Conservation (phyloP, 2,797 vertebrate genomes). For the Philypnodon macrostomus region DNA sequence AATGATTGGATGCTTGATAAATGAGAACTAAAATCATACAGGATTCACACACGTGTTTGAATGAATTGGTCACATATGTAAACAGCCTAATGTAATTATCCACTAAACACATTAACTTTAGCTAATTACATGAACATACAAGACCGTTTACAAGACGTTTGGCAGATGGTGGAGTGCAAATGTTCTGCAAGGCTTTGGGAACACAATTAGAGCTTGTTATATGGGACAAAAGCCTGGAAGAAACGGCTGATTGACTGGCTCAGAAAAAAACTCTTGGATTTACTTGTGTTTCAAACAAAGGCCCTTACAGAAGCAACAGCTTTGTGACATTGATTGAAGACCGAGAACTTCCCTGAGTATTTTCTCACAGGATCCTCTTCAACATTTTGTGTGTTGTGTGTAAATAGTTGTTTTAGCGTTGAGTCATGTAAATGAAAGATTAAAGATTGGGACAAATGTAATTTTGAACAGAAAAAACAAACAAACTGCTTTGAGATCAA, state of each 20-base stretch:
- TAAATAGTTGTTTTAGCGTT: no score
- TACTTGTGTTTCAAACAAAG: constrained; percentile 35
- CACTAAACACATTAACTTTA: constrained; percentile 4
- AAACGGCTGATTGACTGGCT: constrained; percentile 17
- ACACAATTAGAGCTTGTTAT: constrained; percentile 32
- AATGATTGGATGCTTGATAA: neutral
- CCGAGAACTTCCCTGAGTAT: neutral
- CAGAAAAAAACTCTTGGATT: constrained; percentile 25
- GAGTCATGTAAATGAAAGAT: no score
- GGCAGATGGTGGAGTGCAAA: constrained; percentile 16
- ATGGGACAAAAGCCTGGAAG: constrained; percentile 31
- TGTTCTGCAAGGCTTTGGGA: constrained; percentile 14
- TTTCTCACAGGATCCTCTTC: neutral
- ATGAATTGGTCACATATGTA: neutral
- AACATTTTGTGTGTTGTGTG: no score
- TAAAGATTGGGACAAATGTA: no score
- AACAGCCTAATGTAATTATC: neutral
- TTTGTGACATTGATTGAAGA: constrained; percentile 1
- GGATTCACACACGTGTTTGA: neutral
- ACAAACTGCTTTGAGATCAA: no score
- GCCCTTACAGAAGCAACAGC: constrained; percentile 23
- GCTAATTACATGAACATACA: constrained; percentile 14
- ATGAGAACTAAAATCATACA: neutral
- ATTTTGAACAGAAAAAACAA: no score
- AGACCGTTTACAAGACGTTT: constrained; percentile 13